Percentiles rank a stretch among this genome's conserved stretches.
phyloP scores from a whole-genome alignment of 1,140 invertebrate genomes.

The Euwallacea similis region DNA sequence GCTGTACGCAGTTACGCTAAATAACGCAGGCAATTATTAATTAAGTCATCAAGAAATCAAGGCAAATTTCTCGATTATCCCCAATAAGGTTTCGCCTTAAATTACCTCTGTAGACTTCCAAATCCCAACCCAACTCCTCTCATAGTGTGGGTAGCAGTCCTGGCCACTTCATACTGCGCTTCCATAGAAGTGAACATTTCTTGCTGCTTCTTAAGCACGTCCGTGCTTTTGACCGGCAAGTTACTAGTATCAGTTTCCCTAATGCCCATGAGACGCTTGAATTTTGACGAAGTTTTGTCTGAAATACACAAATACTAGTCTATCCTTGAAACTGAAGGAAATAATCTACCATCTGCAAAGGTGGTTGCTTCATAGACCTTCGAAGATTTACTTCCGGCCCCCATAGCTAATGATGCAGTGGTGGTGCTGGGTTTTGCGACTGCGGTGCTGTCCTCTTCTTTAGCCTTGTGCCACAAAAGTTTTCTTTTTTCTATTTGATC shows the following conservation, averaged over 20 bases:
- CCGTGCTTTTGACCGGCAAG: conserved; percentile 53
- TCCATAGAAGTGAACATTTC: conserved; percentile 91
- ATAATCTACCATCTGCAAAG: conserved; percentile 75
- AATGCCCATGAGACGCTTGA: conserved; percentile 94
- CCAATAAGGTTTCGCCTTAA: background rate
- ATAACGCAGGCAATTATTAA: too few relatives aligned
- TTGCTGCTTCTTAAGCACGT: conserved; percentile 80
- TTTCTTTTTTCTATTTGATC: conserved; percentile 86
- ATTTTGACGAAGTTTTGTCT: conserved; percentile 86
- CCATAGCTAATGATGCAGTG: conserved; percentile 18
- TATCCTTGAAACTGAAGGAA: background rate
- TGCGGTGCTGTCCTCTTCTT: conserved; percentile 47
- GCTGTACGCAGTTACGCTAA: too few relatives aligned
- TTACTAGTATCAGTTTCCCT: conserved; percentile 61
- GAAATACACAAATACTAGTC: background rate
- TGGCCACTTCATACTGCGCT: conserved; percentile 90
- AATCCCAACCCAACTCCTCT: conserved; percentile 88
- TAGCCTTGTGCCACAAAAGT: conserved; percentile 82
- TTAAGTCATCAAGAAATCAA: too few relatives aligned
- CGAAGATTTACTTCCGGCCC: conserved; percentile 54
- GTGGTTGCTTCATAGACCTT: conserved; percentile 80
- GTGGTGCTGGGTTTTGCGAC: conserved; percentile 45
- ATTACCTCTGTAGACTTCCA: conserved; percentile 53
- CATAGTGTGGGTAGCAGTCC: conserved; percentile 92
- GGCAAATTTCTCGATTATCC: too few relatives aligned